A percentile compares a stretch with the other conserved stretches of the same genome.
Evolutionary conservation across 2,888 invertebrate species (phyloP).

Genomic region (Lumbricus terrestris): DNA sequence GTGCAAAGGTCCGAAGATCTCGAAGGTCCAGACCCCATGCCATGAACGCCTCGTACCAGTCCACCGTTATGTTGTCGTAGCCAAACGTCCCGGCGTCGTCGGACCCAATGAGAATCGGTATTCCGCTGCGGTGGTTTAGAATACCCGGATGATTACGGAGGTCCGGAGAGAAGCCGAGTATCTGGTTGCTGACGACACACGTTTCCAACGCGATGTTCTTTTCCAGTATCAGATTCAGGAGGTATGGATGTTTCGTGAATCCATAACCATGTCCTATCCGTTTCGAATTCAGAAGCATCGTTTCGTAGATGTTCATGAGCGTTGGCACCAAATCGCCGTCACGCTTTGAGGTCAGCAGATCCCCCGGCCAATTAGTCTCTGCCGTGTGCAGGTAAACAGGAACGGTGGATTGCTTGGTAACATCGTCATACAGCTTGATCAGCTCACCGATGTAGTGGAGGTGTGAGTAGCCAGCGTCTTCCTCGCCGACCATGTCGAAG

Average conservation of each 20-base stretch:
- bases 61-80: slow-evolving; percentile 42
- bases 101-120: slow-evolving; percentile 40
- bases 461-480: slow-evolving; percentile 38
- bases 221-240: slow-evolving; percentile 31
- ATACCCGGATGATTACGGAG: slow-evolving; percentile 42
- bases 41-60: slow-evolving; percentile 43
- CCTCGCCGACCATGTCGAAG: slow-evolving; percentile 39
- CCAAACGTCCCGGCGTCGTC: slow-evolving; percentile 45
- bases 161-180: slow-evolving; percentile 41
- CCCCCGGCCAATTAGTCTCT: slow-evolving; percentile 41
- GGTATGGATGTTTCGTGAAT: slow-evolving; percentile 40
- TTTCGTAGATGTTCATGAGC: slow-evolving; percentile 41
- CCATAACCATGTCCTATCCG: slow-evolving; percentile 42
- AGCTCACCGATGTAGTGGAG: slow-evolving; percentile 36
- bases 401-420: slow-evolving; percentile 25
- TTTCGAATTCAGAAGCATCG: slow-evolving; percentile 38
- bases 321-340: slow-evolving; percentile 37
- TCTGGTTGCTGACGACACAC: slow-evolving; percentile 42
- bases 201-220: slow-evolving; percentile 38
- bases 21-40: slow-evolving; percentile 42
- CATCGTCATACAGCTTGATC: slow-evolving; percentile 26
- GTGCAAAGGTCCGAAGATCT: slow-evolving; percentile 41
- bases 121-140: slow-evolving; percentile 35
- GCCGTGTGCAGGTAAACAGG: slow-evolving; percentile 38
- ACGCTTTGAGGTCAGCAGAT: slow-evolving; percentile 33